Conservation (phyloP, 2,113 vertebrate species). For the Vulpes ferrilata region DNA sequence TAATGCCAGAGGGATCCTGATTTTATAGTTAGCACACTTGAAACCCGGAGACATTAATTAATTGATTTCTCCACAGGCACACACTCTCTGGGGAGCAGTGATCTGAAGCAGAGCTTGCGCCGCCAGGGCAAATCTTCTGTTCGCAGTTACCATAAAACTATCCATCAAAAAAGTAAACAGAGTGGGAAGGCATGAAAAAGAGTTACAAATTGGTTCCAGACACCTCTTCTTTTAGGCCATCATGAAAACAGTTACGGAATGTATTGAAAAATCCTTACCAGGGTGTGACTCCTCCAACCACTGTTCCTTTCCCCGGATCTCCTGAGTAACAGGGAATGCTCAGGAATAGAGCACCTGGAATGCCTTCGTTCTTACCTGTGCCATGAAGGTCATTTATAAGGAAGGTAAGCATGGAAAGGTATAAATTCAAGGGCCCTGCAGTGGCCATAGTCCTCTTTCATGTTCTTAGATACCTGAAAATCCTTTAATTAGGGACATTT, state of each 20-base stretch:
- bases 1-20: neutral
- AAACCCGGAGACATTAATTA: neutral
- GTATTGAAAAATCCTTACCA: neutral
- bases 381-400: rapidly evolving
- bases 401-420: neutral
- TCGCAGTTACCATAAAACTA: neutral
- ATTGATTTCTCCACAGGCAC: neutral
- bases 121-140: neutral
- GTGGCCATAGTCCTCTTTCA: neutral
- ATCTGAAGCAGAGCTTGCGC: neutral
- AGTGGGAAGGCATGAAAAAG: neutral
- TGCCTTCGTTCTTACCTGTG: neutral
- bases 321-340: neutral
- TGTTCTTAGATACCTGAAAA: neutral
- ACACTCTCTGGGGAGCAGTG: neutral
- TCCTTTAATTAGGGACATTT: neutral
- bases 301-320: neutral
- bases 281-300: neutral
- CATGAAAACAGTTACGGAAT: slow-evolving; percentile 6
- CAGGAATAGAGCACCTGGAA: neutral
- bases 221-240: neutral
- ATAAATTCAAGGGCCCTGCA: too few species aligned
- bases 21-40: neutral
- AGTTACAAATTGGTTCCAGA: slow-evolving; percentile 24
- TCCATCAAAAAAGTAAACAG: neutral